phyloP scores from a whole-genome alignment of 2,888 invertebrate genomes.

The Autographa pulchrina region DNA sequence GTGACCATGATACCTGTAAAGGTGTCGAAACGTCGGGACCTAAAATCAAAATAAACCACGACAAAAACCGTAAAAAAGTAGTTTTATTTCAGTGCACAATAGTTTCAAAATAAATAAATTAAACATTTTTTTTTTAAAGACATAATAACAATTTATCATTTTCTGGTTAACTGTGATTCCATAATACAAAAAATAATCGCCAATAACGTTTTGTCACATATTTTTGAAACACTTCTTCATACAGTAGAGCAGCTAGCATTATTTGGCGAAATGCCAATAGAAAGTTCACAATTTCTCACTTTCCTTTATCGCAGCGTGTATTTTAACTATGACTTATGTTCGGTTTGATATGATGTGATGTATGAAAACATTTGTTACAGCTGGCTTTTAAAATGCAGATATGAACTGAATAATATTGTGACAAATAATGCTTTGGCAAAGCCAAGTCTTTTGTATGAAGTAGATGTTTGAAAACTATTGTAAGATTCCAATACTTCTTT shows the following conservation, averaged over 20 bases:
- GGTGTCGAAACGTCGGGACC: too few species aligned
- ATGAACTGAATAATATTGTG: neutral
- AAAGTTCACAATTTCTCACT: slow-evolving; percentile 1
- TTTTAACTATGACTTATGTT: slow-evolving; percentile 4
- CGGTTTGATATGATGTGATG: neutral
- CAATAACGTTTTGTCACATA: neutral
- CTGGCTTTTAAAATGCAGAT: neutral
- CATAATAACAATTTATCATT: too few species aligned
- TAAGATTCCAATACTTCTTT: too few species aligned
- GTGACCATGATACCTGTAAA: too few species aligned
- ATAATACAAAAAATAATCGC: neutral
- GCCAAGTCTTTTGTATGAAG: neutral
- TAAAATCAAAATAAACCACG: too few species aligned
- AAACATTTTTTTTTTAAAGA: too few species aligned
- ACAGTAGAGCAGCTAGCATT: neutral
- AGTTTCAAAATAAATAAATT: too few species aligned
- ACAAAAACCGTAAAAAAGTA: too few species aligned
- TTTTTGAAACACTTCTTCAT: neutral
- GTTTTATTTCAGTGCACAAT: too few species aligned
- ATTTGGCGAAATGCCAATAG: neutral
- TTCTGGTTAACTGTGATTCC: too few species aligned
- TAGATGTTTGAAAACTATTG: too few species aligned
- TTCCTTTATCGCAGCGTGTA: neutral
- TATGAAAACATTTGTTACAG: slow-evolving; percentile 1
- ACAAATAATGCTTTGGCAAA: neutral